phyloP scores from a whole-genome alignment of 2,888 invertebrate species.

The Clepsis dumicolana region DNA sequence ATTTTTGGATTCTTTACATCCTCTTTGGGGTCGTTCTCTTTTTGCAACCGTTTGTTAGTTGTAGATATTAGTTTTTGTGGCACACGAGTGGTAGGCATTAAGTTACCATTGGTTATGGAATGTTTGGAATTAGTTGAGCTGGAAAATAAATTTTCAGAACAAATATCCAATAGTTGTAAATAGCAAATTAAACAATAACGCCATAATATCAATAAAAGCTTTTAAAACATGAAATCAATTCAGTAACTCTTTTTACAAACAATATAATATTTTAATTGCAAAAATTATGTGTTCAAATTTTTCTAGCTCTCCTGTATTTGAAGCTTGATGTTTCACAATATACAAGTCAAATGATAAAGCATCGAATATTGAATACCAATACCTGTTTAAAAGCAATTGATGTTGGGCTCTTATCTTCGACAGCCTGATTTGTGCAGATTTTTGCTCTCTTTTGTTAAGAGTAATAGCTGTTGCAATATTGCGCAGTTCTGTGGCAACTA shows the following conservation, averaged over 20 bases:
- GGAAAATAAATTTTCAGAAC: conserved; percentile 55
- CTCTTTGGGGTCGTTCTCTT: conserved; percentile 74
- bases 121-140: conserved; percentile 68
- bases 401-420: conserved; percentile 74
- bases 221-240: too few species aligned
- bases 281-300: too few species aligned
- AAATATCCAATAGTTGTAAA: conserved; percentile 42
- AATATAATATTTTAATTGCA: too few species aligned
- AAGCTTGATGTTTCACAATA: too few species aligned
- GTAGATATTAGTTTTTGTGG: conserved; percentile 50
- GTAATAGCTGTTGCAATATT: conserved; percentile 76
- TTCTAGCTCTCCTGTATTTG: too few species aligned
- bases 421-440: conserved; percentile 68
- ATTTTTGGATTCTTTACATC: conserved; percentile 58
- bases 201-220: too few species aligned
- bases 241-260: too few species aligned
- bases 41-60: conserved; percentile 63
- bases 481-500: conserved; percentile 74
- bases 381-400: conserved; percentile 79
- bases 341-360: too few species aligned
- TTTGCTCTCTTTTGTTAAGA: conserved; percentile 76
- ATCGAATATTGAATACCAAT: conserved; percentile 47
- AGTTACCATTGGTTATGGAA: conserved; percentile 63
- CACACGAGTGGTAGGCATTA: conserved; percentile 51
- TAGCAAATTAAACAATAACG: conserved; percentile 44